Base-by-base conservation (phyloP, 2,797 vertebrate genomes). In the Sebastolobus alascanus region DNA sequence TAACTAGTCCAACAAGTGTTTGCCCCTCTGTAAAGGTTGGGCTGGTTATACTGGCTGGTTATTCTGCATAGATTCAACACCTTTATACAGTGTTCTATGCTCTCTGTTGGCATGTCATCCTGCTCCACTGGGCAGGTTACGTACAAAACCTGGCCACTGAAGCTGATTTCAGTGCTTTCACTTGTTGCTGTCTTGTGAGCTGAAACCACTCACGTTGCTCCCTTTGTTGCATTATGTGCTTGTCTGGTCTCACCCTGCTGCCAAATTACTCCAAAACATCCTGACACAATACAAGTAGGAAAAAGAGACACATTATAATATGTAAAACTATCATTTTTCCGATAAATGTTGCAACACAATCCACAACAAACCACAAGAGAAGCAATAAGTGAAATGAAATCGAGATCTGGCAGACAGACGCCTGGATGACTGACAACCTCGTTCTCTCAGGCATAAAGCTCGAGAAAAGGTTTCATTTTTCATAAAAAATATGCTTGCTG, bases 351-450 rank as follows among this genome's bases (percentile, higher is more conserved):
- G 88, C n/a, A 81, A 89, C 64, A 77, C 60, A 75, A 87, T 75
- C 70, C 46, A 6, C 72, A 58, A 37, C 67, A 80, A 90, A 87
- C 77, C 85, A 79, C 75, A 61, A 80, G 85, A 54, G 77, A 37
- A 61, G 87, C 88, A 82, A 84, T 88, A 89, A 82, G 84, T 85
- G 50, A 79, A 73, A 72, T 81, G 80, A 87, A 85, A 92, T 11
- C 63, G 87, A 90, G 89, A 84, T 73, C 78, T 77, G 75, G 84
- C 84, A 83, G 75, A 83, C 73, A 2, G n/a, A 25, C 37, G 14
- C 18, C 67, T 82, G 78, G 78, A 81, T 83, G 78, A 84, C 67
- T 77, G 86, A 84, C 74, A 50, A 71, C 40, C 9, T 75, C 12
- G 9, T 64, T 80, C 75, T 75, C 83, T 76, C 63, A 33, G 56